These are phyloP conservation scores for Ichneumoninae sp. DNA, from an alignment of 2,888 invertebrate genomes.

Conservation along the genomic window DNA sequence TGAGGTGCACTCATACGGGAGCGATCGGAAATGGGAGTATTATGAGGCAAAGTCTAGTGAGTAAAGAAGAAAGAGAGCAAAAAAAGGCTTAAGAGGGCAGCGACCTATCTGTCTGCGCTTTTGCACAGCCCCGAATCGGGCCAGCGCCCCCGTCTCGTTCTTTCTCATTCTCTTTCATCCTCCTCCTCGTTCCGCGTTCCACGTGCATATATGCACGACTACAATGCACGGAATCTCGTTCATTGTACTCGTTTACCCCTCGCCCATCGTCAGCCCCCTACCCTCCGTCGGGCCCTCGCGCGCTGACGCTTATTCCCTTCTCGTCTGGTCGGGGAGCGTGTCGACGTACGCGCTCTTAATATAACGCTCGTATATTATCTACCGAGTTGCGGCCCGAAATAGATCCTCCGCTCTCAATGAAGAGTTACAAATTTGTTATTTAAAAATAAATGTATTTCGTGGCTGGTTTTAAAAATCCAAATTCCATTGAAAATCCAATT, in stretches of 20 bases:
- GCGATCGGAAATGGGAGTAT: conserved; percentile 29
- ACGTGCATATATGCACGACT: conserved; percentile 57
- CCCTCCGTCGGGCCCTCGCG: conserved; percentile 43
- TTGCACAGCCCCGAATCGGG: conserved; percentile 66
- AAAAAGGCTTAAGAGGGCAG: conserved; percentile 67
- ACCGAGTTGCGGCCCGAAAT: conserved; percentile 33
- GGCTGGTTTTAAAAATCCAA: neutral
- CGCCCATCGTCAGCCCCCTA: conserved; percentile 62
- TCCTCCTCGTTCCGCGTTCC: conserved; percentile 62
- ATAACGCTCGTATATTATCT: conserved; percentile 43
- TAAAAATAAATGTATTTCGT: neutral
- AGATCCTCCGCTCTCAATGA: conserved; percentile 2
- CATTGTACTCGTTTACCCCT: conserved; percentile 66
- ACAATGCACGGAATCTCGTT: conserved; percentile 65
- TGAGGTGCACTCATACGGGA: neutral
- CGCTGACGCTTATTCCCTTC: conserved; percentile 60
- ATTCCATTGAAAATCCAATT: neutral
- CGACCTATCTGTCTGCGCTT: conserved; percentile 67
- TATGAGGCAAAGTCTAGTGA: conserved; percentile 54
- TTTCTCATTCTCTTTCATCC: conserved; percentile 51
- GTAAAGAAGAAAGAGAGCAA: conserved; percentile 38
- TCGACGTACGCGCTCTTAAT: conserved; percentile 31
- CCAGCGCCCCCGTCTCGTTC: conserved; percentile 55
- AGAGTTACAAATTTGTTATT: neutral
- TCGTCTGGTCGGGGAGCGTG: conserved; percentile 48